phyloP scores from a whole-genome alignment of 2,888 invertebrate genomes.

The Xestia ashworthii region DNA sequence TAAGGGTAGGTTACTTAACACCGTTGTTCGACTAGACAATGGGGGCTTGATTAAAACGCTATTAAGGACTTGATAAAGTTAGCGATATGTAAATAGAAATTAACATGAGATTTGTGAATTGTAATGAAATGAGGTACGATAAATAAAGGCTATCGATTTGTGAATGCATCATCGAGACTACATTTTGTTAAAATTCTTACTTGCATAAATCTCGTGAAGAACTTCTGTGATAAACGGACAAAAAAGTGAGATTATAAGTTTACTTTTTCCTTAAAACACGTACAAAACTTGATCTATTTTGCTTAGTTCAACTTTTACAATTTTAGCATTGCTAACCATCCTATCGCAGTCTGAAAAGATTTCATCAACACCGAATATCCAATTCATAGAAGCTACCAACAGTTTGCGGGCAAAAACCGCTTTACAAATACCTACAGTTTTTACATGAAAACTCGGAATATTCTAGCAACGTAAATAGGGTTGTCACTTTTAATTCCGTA shows the following conservation, averaged over 20 bases:
- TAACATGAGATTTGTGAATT: background rate
- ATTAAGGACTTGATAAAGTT: background rate
- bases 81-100: background rate
- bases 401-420: slow-evolving; percentile 48
- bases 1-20: slow-evolving; percentile 39
- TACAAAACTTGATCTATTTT: background rate
- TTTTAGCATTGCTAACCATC: background rate
- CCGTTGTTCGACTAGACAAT: slow-evolving; percentile 11
- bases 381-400: slow-evolving; percentile 50
- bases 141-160: background rate
- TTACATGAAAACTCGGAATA: slow-evolving; percentile 49
- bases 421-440: slow-evolving; percentile 38
- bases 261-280: background rate
- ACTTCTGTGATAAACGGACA: no score
- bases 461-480: slow-evolving; percentile 52
- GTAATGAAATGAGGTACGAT: background rate
- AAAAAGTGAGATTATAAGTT: background rate
- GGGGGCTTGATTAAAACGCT: background rate
- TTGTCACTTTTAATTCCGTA: slow-evolving; percentile 32
- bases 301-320: background rate
- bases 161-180: background rate
- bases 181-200: background rate
- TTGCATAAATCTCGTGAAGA: background rate
- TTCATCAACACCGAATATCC: slow-evolving; percentile 48
- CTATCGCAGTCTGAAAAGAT: slow-evolving; percentile 10